Evolutionary conservation across 2,797 vertebrate genomes (phyloP).

Genomic region (Rhabdomys pumilio): DNA sequence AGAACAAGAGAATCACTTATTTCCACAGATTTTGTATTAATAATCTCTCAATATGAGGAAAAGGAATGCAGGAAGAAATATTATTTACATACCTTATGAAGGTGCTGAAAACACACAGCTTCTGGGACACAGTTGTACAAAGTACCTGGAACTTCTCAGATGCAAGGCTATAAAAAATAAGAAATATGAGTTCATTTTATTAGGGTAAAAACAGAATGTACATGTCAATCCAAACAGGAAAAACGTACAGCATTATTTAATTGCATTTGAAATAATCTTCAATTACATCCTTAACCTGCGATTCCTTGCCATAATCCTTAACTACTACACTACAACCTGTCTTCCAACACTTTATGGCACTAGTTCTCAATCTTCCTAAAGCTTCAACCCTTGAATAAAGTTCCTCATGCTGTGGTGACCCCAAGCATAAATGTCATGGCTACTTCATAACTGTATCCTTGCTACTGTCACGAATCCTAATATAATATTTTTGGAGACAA

Average conservation of each 20-base stretch:
- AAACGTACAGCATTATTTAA: slow-evolving; percentile 8
- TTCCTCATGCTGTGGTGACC: background rate
- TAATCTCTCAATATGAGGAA: background rate
- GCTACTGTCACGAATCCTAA: background rate
- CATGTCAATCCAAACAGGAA: background rate
- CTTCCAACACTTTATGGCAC: background rate
- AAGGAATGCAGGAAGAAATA: slow-evolving; percentile 30
- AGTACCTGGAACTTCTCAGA: slow-evolving; percentile 77
- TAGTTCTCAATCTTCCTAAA: background rate
- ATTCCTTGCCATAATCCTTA: background rate
- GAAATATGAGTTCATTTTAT: slow-evolving; percentile 52
- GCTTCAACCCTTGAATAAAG: no score
- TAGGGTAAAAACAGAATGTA: slow-evolving; percentile 32
- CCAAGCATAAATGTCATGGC: background rate
- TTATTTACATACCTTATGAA: slow-evolving; percentile 82
- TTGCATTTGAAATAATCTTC: background rate
- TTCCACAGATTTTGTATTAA: slow-evolving; percentile 46
- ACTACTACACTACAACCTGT: background rate
- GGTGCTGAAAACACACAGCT: slow-evolving; percentile 60
- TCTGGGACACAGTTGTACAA: slow-evolving; percentile 66
- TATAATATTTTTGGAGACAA: background rate
- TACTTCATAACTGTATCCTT: background rate
- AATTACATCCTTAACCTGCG: background rate
- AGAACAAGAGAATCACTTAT: slow-evolving; percentile 22
- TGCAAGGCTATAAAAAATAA: slow-evolving; percentile 78